These are phyloP conservation scores for Myripristis jacobus DNA, from an alignment of 2,797 vertebrate genomes.

Conservation along the genomic window DNA sequence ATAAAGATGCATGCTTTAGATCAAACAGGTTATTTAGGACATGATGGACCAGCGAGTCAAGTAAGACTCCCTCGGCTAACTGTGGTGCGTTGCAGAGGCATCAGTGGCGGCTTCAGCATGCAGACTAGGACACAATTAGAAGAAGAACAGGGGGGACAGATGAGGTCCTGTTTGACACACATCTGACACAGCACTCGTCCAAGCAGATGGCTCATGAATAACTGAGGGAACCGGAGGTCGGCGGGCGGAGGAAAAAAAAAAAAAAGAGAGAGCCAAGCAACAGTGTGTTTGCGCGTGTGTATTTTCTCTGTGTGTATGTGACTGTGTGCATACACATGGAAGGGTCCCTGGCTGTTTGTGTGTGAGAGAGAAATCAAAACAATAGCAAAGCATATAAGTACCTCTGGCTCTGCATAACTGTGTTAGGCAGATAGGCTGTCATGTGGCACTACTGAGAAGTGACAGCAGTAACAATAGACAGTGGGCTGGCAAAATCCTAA, in stretches of 20 bases:
- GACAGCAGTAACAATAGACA: constrained; percentile 53
- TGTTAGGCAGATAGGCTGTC: constrained; percentile 17
- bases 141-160: constrained; percentile 68
- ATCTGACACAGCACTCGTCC: constrained; percentile 76
- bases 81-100: constrained; percentile 26
- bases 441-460: constrained; percentile 41
- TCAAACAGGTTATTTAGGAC: constrained; percentile 74
- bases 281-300: constrained; percentile 21
- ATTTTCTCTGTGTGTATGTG: constrained; percentile 1
- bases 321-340: constrained; percentile 7
- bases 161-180: constrained; percentile 79
- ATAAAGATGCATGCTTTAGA: constrained; percentile 70
- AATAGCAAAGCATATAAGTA: constrained; percentile 11
- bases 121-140: constrained; percentile 74
- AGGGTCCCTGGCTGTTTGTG: not conserved
- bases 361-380: constrained; percentile 14
- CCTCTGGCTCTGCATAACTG: constrained; percentile 4
- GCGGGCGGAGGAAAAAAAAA: constrained; percentile 62
- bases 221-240: constrained; percentile 75
- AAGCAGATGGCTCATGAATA: constrained; percentile 87
- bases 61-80: constrained; percentile 38
- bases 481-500: constrained; percentile 40
- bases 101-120: constrained; percentile 44
- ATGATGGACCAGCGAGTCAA: constrained; percentile 52
- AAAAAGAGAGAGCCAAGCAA: constrained; percentile 43